phyloP scores from a whole-genome alignment of 2,797 vertebrate genomes.

The Pseudotriccus pelzelni region DNA sequence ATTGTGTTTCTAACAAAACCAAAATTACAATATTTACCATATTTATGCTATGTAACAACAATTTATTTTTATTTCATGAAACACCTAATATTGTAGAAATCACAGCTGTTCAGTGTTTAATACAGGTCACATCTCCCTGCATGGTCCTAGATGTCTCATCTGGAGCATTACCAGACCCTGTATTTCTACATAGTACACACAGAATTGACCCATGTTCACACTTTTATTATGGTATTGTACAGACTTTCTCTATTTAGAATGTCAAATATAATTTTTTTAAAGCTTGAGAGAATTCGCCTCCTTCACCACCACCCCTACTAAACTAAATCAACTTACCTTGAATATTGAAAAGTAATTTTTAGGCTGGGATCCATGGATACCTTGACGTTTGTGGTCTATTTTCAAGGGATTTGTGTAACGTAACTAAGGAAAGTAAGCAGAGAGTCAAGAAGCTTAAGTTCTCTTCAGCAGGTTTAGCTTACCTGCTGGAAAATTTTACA shows the following conservation, averaged over 20 bases:
- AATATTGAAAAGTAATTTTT: background rate
- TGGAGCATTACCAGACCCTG: background rate
- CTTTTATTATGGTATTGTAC: background rate
- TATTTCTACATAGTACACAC: background rate
- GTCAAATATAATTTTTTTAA: background rate
- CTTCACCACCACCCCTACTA: background rate
- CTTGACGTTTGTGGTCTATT: background rate
- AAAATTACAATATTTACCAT: background rate
- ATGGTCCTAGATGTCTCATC: background rate
- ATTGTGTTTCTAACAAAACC: background rate
- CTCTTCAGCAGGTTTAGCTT: background rate
- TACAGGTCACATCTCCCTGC: background rate
- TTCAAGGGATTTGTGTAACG: background rate
- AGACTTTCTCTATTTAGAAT: background rate
- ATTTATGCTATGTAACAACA: background rate
- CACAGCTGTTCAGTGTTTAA: background rate
- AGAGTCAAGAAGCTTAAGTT: background rate
- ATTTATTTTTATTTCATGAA: background rate
- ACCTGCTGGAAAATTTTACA: background rate
- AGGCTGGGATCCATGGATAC: background rate
- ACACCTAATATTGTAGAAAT: background rate
- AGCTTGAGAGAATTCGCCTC: background rate
- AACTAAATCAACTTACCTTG: background rate
- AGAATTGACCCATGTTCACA: background rate
- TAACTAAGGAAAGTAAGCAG: background rate